Evolutionary conservation across 1,140 invertebrate species (phyloP), one percentile per base, ranked within the genome.

Genomic region (Kradibia gibbosae): DNA sequence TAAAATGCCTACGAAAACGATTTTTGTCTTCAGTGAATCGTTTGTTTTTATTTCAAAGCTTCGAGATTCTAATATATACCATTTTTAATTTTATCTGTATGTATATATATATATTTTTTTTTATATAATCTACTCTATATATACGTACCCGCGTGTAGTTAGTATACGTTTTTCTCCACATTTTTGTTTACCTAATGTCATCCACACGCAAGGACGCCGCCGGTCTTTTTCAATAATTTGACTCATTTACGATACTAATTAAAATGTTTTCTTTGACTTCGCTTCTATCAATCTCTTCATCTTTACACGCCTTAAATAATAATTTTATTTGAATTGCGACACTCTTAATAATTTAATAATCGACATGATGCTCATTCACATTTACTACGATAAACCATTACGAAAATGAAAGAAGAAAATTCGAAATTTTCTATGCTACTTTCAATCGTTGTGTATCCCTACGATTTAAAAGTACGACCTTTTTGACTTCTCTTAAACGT

Each of bases 61-160:
- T 70, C 75, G 55, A 75, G 84, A 83, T 72, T 85, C 82, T 85
- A 85, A 85, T 87, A 85, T 86, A 84, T 81, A 78, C 67, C 83
- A 81, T 76, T 81, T 81, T 76, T 55, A 81, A 76, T 53, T 81
- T 70, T 53, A 78, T 79, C 62, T 72, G 71, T 62, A 78, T 86
- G 76, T 80, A 81, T 82, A 13, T 65, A 65, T 65, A 20, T 36
- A 36, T 65, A 11, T 82, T 78, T 85, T 84, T 84, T 80, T 79
- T 82, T 67, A 82, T 84, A 81, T 84, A 84, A 83, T 85, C 83
- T 86, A 84, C 65, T 82, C 82, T 81, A 80, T 83, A 83, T 62
- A 85, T 85, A 85, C 80, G 84, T 85, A 85, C 84, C 83, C 84
- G 83, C 83, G 82, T 85, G 82, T 85, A 86, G 45, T 82, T 83